Conservation (phyloP, 2,888 invertebrate species). For the Eupithecia inturbata region DNA sequence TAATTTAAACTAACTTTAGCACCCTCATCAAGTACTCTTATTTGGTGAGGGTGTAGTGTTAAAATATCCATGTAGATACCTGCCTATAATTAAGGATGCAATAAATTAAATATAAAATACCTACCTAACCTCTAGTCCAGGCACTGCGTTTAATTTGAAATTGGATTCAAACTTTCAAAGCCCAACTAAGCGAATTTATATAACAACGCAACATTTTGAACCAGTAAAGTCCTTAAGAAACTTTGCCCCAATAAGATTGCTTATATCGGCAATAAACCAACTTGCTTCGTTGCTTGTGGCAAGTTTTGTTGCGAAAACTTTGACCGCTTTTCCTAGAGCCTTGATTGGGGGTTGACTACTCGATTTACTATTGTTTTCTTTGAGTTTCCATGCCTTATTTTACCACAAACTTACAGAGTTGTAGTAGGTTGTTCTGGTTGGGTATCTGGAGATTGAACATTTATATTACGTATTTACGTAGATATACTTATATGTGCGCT, state of each 20-base stretch:
- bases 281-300: conserved; percentile 20
- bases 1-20: too few species aligned
- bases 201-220: conserved; percentile 20
- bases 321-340: conserved; percentile 22
- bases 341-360: conserved; percentile 24
- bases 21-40: too few species aligned
- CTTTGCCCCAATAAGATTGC: conserved; percentile 32
- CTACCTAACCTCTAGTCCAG: background rate
- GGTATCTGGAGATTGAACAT: background rate
- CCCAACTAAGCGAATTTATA: background rate
- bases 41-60: too few species aligned
- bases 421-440: background rate
- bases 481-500: background rate
- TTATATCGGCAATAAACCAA: conserved; percentile 24
- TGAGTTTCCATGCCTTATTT: conserved; percentile 20
- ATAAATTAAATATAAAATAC: background rate
- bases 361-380: conserved; percentile 18
- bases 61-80: too few species aligned
- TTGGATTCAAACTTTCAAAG: background rate
- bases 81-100: too few species aligned
- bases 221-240: conserved; percentile 19
- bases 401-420: conserved; percentile 2
- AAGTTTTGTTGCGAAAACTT: conserved; percentile 26
- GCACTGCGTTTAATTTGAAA: background rate
- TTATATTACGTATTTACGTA: background rate